Evolutionary conservation across 1,140 invertebrate genomes (phyloP).

Genomic region (Mycetomoellerius zeteki): DNA sequence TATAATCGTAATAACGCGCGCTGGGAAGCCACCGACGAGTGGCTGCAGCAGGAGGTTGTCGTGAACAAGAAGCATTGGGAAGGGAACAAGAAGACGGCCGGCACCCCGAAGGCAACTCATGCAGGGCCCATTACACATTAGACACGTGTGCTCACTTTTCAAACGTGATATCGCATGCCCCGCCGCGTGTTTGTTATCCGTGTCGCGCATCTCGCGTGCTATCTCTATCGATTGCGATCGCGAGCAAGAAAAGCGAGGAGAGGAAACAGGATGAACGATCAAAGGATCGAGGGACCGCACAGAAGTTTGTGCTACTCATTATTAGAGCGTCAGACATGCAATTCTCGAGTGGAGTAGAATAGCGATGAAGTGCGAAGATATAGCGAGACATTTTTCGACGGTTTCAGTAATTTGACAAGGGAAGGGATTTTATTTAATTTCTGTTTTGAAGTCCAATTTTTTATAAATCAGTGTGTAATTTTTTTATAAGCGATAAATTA

Average conservation of each 20-base stretch:
- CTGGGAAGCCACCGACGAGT: constrained; percentile 3
- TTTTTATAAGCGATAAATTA: neutral
- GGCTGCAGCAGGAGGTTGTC: constrained; percentile 18
- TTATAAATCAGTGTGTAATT: neutral
- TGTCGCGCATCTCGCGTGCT: constrained; percentile 22
- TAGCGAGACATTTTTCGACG: neutral
- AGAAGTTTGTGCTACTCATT: neutral
- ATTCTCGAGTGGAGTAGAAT: neutral
- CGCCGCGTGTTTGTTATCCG: constrained; percentile 41
- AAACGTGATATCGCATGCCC: constrained; percentile 17
- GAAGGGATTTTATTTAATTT: neutral
- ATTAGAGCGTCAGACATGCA: neutral
- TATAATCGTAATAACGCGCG: constrained; percentile 42
- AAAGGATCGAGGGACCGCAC: constrained; percentile 16
- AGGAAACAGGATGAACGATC: neutral
- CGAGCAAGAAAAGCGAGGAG: neutral
- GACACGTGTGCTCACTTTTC: constrained; percentile 48
- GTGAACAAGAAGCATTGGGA: neutral
- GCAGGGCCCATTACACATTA: constrained; percentile 36
- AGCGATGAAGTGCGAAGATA: neutral
- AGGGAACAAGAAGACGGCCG: constrained; percentile 11
- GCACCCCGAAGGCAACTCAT: constrained; percentile 15
- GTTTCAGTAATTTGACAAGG: neutral
- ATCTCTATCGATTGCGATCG: constrained; percentile 52
- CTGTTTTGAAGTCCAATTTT: neutral